phyloP scores from a whole-genome alignment of 2,888 invertebrate species.

The Nebria brevicollis region DNA sequence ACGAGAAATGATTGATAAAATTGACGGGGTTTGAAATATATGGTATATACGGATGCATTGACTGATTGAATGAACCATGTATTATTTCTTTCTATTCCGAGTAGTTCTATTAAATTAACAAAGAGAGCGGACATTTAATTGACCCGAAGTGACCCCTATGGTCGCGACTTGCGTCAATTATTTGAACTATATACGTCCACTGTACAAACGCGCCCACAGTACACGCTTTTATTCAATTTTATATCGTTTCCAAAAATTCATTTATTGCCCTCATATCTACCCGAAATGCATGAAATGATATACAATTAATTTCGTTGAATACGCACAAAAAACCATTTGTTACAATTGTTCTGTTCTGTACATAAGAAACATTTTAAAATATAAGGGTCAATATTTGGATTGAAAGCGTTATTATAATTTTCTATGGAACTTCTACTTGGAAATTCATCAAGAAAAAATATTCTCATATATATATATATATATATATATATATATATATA shows the following conservation, averaged over 20 bases:
- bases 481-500: too few relatives aligned
- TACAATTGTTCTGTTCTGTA: not conserved
- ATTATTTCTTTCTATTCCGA: slow-evolving; percentile 17
- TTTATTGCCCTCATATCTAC: slow-evolving; percentile 4
- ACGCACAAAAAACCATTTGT: not conserved
- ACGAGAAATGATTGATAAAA: not conserved
- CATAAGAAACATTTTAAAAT: not conserved
- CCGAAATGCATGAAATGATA: not conserved
- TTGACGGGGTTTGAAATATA: not conserved
- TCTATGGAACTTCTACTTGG: not conserved
- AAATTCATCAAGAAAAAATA: not conserved
- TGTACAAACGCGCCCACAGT: not conserved
- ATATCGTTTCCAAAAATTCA: slow-evolving; percentile 14
- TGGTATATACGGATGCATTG: slow-evolving; percentile 7
- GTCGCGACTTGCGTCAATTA: slow-evolving; percentile 10
- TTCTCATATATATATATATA: too few relatives aligned
- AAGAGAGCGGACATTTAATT: slow-evolving; percentile 31
- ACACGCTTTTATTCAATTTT: slow-evolving; percentile 3
- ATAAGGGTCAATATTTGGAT: not conserved
- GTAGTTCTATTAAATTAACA: slow-evolving; percentile 28
- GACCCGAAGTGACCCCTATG: slow-evolving; percentile 18
- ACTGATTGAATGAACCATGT: not conserved
- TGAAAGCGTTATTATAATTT: not conserved
- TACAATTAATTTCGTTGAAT: not conserved
- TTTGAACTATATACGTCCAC: slow-evolving; percentile 4